A percentile compares a stretch with the other conserved stretches of the same genome.
These are phyloP conservation scores for Periphyllus acericola DNA, from an alignment of 2,888 invertebrate genomes.

Conservation along the genomic window DNA sequence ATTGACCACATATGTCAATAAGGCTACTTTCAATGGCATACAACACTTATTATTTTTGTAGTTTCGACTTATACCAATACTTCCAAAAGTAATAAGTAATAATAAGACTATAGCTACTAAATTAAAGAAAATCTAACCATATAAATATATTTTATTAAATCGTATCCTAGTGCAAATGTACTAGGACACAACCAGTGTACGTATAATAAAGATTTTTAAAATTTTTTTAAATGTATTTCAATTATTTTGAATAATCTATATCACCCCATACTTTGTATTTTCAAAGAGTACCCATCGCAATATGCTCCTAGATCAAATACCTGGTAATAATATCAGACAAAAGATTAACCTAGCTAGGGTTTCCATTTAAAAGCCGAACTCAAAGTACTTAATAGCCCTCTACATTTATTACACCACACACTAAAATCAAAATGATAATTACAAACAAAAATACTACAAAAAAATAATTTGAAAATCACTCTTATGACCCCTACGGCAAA, in stretches of 20 bases:
- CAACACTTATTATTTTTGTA: not conserved
- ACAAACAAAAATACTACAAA: not conserved
- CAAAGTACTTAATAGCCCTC: not conserved
- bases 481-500: not conserved
- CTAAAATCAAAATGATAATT: not conserved
- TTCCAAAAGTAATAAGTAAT: no score
- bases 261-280: not conserved
- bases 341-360: not conserved
- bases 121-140: no score
- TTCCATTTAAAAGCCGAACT: not conserved
- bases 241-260: no score
- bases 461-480: not conserved
- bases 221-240: no score
- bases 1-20: not conserved
- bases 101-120: no score
- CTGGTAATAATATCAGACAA: not conserved
- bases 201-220: no score
- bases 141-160: no score
- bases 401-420: not conserved
- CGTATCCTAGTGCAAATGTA: no score
- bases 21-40: conserved; percentile 18
- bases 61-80: not conserved
- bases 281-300: not conserved
- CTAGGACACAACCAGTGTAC: no score
- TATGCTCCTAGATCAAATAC: not conserved